Percentiles rank a stretch among this genome's conserved stretches.
These are phyloP conservation scores for Zaprionus lachaisei DNA, from an alignment of 1,140 invertebrate genomes.

Conservation along the genomic window DNA sequence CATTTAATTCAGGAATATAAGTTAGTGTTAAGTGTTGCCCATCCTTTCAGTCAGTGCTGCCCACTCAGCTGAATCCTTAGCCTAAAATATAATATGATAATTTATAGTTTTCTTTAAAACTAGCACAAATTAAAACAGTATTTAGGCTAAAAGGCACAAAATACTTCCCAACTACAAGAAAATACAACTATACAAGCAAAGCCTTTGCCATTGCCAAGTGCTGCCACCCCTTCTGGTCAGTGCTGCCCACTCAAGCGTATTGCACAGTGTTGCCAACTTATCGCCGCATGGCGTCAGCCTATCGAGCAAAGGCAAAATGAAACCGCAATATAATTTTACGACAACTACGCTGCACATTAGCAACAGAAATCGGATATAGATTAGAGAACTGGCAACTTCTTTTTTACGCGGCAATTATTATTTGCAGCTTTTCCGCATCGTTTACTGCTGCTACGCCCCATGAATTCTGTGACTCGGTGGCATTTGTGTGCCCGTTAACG, in stretches of 20 bases:
- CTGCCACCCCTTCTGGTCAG: not conserved
- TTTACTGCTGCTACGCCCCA: conserved; percentile 36
- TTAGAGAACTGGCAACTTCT: conserved; percentile 18
- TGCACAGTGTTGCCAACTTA: not conserved
- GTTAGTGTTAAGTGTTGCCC: not conserved
- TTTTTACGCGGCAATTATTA: conserved; percentile 37
- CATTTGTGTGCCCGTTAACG: conserved; percentile 55
- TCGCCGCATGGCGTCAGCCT: not conserved
- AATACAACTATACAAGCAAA: not conserved
- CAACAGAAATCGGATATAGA: conserved; percentile 13
- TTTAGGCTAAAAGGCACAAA: not conserved
- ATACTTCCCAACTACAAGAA: too few species aligned
- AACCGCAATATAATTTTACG: conserved; percentile 7
- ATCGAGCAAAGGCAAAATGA: not conserved
- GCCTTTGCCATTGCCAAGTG: not conserved
- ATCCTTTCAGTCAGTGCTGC: not conserved
- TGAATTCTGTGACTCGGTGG: conserved; percentile 41
- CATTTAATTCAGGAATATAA: too few species aligned
- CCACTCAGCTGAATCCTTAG: not conserved
- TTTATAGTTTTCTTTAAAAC: not conserved
- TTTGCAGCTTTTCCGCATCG: conserved; percentile 47
- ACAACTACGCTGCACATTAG: not conserved
- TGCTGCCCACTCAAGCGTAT: not conserved
- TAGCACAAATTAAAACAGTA: not conserved
- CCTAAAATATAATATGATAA: not conserved